Evolutionary conservation across 2,797 vertebrate genomes (phyloP).

Genomic region (Clamator glandarius): DNA sequence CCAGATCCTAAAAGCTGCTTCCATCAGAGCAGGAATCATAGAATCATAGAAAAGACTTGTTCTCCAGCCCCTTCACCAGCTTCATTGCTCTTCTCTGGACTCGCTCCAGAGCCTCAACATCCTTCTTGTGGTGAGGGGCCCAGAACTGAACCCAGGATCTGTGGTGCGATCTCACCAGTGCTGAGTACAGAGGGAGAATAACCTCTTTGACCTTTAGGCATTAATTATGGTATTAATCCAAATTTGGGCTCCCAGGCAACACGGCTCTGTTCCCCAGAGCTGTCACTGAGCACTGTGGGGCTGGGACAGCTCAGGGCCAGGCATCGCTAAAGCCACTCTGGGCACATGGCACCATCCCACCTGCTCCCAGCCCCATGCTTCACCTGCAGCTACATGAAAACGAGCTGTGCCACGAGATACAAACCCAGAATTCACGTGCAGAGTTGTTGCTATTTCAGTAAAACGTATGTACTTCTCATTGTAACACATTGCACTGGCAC

Average conservation of each 20-base stretch:
- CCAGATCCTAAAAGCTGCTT: background rate
- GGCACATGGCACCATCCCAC: background rate
- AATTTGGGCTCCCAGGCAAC: background rate
- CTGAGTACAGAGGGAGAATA: no score
- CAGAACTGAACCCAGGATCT: no score
- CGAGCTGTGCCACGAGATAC: background rate
- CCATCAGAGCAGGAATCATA: background rate
- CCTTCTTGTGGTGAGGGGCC: no score
- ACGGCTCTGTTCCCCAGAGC: background rate
- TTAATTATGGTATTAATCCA: no score
- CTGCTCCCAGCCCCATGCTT: background rate
- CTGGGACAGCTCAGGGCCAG: background rate
- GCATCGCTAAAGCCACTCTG: background rate
- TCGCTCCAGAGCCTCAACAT: no score
- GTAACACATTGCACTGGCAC: background rate
- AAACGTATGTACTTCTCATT: background rate
- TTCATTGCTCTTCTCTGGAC: no score
- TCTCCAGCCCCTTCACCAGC: no score
- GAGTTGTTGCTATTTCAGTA: background rate
- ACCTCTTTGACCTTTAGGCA: rapidly evolving
- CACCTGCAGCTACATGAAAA: background rate
- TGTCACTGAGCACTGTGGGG: rapidly evolving
- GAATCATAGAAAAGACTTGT: no score
- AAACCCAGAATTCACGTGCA: conserved; percentile 1
- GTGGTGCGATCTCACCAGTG: no score